These are phyloP conservation scores for Tillus elongatus DNA, from an alignment of 2,888 invertebrate species.

Conservation along the genomic window DNA sequence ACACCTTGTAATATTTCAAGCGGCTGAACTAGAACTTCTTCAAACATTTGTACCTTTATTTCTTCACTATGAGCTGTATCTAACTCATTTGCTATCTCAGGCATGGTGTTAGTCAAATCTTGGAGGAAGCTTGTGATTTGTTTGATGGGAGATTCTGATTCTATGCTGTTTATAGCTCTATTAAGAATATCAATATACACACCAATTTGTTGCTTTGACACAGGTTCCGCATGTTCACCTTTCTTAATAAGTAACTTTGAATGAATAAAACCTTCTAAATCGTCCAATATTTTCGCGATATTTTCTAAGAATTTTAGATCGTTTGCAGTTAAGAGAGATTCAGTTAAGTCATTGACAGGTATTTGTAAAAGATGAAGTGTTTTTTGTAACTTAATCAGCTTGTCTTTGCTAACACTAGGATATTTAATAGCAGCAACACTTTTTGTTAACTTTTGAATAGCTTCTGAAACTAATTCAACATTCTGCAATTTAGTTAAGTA, in stretches of 20 bases:
- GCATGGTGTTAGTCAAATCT: slow-evolving; percentile 25
- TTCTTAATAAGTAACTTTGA: slow-evolving; percentile 19
- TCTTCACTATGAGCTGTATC: slow-evolving; percentile 24
- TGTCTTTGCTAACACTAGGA: slow-evolving; percentile 26
- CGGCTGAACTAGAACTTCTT: slow-evolving; percentile 10
- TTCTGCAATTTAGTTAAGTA: slow-evolving; percentile 24
- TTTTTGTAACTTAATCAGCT: slow-evolving; percentile 31
- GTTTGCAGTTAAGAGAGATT: slow-evolving; percentile 25
- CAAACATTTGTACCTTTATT: slow-evolving; percentile 21
- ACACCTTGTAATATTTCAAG: neutral
- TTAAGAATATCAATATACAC: slow-evolving; percentile 25
- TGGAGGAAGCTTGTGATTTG: slow-evolving; percentile 24
- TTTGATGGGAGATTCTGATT: slow-evolving; percentile 25
- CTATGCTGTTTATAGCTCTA: slow-evolving; percentile 23
- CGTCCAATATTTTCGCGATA: slow-evolving; percentile 25
- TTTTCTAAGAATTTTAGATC: slow-evolving; percentile 28
- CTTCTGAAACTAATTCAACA: slow-evolving; percentile 29
- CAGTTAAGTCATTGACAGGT: slow-evolving; percentile 33
- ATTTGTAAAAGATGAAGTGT: slow-evolving; percentile 34
- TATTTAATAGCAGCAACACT: slow-evolving; percentile 34
- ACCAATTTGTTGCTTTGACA: slow-evolving; percentile 22
- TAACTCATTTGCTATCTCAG: slow-evolving; percentile 28
- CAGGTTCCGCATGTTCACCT: slow-evolving; percentile 12
- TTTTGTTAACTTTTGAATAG: slow-evolving; percentile 31
- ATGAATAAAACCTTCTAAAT: slow-evolving; percentile 23